Evolutionary conservation across 92 coral and sea anemone genomes (phyloP), one percentile per base, ranked within the genome.

Genomic region (Palythoa grandiflora): DNA sequence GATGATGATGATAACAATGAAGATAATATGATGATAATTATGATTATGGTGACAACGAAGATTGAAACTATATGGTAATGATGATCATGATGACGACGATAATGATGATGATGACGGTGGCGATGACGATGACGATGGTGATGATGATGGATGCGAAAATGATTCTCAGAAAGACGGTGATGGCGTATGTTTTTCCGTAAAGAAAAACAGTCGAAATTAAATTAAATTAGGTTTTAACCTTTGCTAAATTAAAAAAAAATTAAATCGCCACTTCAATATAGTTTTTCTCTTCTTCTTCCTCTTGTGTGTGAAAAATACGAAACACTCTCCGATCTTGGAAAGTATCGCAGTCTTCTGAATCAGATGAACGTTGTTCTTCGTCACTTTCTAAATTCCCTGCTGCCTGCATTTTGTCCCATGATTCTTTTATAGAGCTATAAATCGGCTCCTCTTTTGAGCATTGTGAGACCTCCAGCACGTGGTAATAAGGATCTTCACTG

Each of bases 241-340:
- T 7, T 35, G 6, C 3, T 17, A 28, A n/a, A n/a, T n/a, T n/a
- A n/a, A n/a, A n/a, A 35, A 1, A 6, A 28, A 9, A 16, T 3
- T 38, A 77, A 52, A 77, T 77, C 20, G 83, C 83, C 61, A 77
- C 83, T 28, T 77, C 83, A 6, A 77, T 68, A 16, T 77, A 77
- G 50, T 77, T 77, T 57, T 35, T 77, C 38, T 53, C 66, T 52
- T 77, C 83, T 35, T 77, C 83, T 35, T 28, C 66, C 3, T 77
- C 68, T 13, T 70, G 44, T 35, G 75, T 70, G 47, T 38, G 38
- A 14, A 52, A 12, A 11, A 3, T 28, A 21, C 17, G 21, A 9
- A 53, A 77, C 19, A 35, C 48, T 14, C 28, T 37, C 83, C 50
- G 21, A 16, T 54, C 13, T 53, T 77, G 83, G 17, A 77, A 68